Percentiles rank a stretch among this genome's conserved stretches.
These are phyloP conservation scores for Drosophila novamexicana DNA, from an alignment of 1,140 invertebrate species.

Conservation along the genomic window DNA sequence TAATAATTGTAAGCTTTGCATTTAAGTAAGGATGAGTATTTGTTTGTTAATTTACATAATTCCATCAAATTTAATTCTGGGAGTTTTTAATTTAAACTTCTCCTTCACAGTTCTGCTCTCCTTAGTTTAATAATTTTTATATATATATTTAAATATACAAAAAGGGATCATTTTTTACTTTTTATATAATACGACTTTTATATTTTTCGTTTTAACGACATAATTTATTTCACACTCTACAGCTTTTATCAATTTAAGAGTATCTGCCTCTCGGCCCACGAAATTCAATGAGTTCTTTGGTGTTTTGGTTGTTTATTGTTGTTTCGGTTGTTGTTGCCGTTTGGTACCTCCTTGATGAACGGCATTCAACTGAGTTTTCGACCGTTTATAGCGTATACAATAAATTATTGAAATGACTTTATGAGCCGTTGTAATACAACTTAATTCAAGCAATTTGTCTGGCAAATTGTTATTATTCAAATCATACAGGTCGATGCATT, in stretches of 20 bases:
- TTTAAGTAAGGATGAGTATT: too few species aligned
- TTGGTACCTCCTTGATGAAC: constrained; percentile 23
- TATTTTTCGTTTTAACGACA: too few species aligned
- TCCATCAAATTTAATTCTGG: too few species aligned
- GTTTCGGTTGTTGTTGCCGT: constrained; percentile 2
- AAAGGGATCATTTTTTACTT: too few species aligned
- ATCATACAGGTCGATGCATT: constrained; percentile 18
- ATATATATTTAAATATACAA: too few species aligned
- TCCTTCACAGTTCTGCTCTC: too few species aligned
- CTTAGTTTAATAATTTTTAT: too few species aligned
- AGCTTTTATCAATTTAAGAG: neutral
- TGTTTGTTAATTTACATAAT: too few species aligned
- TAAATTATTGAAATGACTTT: constrained; percentile 44
- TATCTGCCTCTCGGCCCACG: neutral
- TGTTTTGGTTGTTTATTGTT: constrained; percentile 3
- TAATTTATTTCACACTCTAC: too few species aligned
- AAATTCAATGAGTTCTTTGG: neutral
- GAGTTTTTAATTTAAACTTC: too few species aligned
- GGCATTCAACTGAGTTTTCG: constrained; percentile 25
- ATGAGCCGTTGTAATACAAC: constrained; percentile 36
- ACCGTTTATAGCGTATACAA: constrained; percentile 24
- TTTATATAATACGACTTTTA: too few species aligned
- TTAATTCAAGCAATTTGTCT: constrained; percentile 37
- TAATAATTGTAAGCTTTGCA: too few species aligned
- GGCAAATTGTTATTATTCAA: constrained; percentile 28